A percentile compares a stretch with the other conserved stretches of the same genome.
Evolutionary conservation across 2,113 vertebrate genomes (phyloP).

Genomic region (Crypturellus undulatus): DNA sequence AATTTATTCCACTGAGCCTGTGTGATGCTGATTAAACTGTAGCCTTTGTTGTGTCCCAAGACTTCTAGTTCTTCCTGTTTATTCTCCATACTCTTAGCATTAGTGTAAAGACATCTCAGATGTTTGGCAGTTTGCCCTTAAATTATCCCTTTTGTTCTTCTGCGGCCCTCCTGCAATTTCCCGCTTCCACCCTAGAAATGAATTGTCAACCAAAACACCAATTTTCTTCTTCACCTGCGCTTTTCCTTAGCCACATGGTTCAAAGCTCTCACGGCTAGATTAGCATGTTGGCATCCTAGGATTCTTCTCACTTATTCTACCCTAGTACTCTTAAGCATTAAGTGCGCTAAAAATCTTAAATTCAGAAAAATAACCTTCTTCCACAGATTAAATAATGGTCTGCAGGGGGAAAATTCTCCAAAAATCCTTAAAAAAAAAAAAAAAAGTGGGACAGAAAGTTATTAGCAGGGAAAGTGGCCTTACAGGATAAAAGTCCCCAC

Average conservation of each 20-base stretch:
- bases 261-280: not conserved
- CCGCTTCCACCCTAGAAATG: conserved; percentile 25
- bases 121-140: conserved; percentile 67
- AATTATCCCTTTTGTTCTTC: conserved; percentile 48
- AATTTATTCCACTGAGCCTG: conserved; percentile 34
- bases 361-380: not conserved
- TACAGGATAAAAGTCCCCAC: not conserved
- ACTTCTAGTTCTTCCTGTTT: conserved; percentile 66
- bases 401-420: not conserved
- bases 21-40: conserved; percentile 29
- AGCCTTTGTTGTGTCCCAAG: conserved; percentile 61
- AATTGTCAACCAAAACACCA: conserved; percentile 14
- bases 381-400: not conserved
- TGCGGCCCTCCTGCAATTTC: conserved; percentile 16
- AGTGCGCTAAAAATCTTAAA: not conserved
- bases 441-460: not conserved
- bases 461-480: not conserved
- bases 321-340: not conserved
- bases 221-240: conserved; percentile 41
- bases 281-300: not conserved
- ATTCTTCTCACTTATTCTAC: not conserved
- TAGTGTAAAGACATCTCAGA: conserved; percentile 62
- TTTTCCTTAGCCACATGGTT: not conserved
- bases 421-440: not conserved
- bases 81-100: conserved; percentile 59